Base-by-base conservation (phyloP, 2,888 invertebrate genomes). In the Athripsodes cinereus region DNA sequence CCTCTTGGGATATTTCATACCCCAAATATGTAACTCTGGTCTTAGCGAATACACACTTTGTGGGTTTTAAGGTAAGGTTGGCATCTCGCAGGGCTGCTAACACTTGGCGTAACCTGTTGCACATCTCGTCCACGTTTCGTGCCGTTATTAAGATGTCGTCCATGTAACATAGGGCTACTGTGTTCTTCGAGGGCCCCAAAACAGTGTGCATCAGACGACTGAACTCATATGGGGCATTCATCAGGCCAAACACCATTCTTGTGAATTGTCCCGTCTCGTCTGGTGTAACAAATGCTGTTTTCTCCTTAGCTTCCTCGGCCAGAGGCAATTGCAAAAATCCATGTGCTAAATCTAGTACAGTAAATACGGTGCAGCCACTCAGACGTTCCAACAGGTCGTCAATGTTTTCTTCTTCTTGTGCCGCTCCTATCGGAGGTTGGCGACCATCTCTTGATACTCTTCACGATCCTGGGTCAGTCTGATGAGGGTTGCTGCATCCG, bases 41-140 rank as follows among this genome's bases (percentile, higher is more conserved):
- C 46, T 11, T 46, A 18, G 46, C 46, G n/a, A 46, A 46, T 16
- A 46, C 46, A 46, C 46, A 46, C n/a, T 46, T 46, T 18, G 46
- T 16, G 13, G 46, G 46, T 16, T 46, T 46, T 46, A 46, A 16
- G 6, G 46, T 46, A 16, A 46, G 46, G 18, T 46, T 46, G 6
- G 46, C 46, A 6, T 5, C 46, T 18, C 46, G 46, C 46, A 46
- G 18, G 16, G 46, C 46, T 46, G 13, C 16, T 6, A 46, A 16
- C n/a, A 46, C 46, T 46, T 46, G 46, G 16, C 18, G 46, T 18
- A 46, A 16, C 18, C 46, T 46, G 6, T 16, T 16, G 16, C 13
- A 46, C 46, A 46, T 46, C 6, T 46, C 16, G 13, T 46, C 6
- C 11, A 46, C 13, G 18, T 46, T 16, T 46, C 18, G 13, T 46